Base-by-base conservation (phyloP, 2,888 invertebrate species). In the Calameuta filiformis region DNA sequence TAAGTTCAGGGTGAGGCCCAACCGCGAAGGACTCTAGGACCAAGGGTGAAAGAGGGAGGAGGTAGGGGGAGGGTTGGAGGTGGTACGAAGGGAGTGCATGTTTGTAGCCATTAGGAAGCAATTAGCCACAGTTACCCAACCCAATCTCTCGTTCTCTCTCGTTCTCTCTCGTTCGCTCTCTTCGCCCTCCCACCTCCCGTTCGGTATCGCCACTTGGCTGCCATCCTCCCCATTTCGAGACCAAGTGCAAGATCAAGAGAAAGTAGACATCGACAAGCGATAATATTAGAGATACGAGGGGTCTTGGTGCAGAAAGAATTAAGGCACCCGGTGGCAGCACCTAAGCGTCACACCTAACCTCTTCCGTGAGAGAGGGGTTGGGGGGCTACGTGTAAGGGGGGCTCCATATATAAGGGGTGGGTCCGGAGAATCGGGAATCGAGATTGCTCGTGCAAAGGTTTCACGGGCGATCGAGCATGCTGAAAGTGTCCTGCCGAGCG, bases 101-200 rank as follows among this genome's bases (percentile, higher is more conserved):
- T 78, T 76, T 75, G 78, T 73, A 9, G 23, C 76, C 76, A 76
- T 78, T 78, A 76, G 78, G 71, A 76, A 78, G 75, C 76, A 76
- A 78, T 78, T 69, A 77, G 74, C 77, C 69, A 75, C 30, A 30
- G 40, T 69, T 68, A 77, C 69, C 75, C 71, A 33, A 33, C 35
- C 37, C 33, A 56, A 40, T n/a, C 31, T 33, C 37, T 40, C 69
- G 11, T n/a, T 15, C 33, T 4, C 33, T 33, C 33, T 1, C 35
- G 35, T 35, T 31, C 31, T 31, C 31, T 34, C 34, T 34, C 34
- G 1, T 34, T 34, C 34, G 3, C 33, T 71, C 71, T 71, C 71
- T 71, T 23, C 15, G 31, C 31, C 71, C 71, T 71, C 71, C 30
- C 23, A 1, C 6, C 71, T 23, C 71, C 71, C 30, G 12, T 30